Evolutionary conservation across 1,140 invertebrate species (phyloP).

Genomic region (Drosophila subpulchrella): DNA sequence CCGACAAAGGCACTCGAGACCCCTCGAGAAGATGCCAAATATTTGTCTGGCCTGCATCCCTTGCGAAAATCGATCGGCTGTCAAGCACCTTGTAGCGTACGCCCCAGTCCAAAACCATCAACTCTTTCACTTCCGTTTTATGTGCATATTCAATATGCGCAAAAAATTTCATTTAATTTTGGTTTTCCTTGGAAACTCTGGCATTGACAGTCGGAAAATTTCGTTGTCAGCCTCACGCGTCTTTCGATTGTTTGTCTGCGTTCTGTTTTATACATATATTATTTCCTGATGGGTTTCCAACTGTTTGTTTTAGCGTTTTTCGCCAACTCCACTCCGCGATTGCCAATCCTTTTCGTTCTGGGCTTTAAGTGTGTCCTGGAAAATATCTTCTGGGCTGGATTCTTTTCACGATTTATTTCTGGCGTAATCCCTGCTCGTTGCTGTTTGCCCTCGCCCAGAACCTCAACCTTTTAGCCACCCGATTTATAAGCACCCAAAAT

Average conservation of each 20-base stretch:
- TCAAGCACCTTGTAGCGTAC: conserved; percentile 51
- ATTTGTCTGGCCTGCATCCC: conserved; percentile 39
- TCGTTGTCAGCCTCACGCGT: conserved; percentile 65
- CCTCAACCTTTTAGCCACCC: conserved; percentile 53
- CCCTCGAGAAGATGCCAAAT: conserved; percentile 49
- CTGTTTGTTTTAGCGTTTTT: conserved; percentile 40
- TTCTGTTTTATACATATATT: conserved; percentile 10
- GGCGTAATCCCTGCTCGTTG: conserved; percentile 40
- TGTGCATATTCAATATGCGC: conserved; percentile 70
- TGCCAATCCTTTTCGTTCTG: conserved; percentile 19
- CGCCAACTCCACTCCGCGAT: not conserved
- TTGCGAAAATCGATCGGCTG: conserved; percentile 52
- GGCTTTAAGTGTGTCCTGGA: conserved; percentile 32
- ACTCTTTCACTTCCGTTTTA: conserved; percentile 31
- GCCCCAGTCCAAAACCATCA: conserved; percentile 15
- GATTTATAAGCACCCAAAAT: conserved; percentile 63
- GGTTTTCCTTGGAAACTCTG: conserved; percentile 47
- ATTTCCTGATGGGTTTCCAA: conserved; percentile 37
- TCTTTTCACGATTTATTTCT: conserved; percentile 39
- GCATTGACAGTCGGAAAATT: conserved; percentile 72
- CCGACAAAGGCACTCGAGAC: conserved; percentile 45
- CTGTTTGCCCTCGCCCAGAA: conserved; percentile 10
- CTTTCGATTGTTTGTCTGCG: conserved; percentile 62
- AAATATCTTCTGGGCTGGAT: not conserved
- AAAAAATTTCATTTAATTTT: conserved; percentile 48